Percentiles rank a stretch among this genome's conserved stretches.
Evolutionary conservation across 2,113 vertebrate genomes (phyloP).

Genomic region (Gallinago jamesoni): DNA sequence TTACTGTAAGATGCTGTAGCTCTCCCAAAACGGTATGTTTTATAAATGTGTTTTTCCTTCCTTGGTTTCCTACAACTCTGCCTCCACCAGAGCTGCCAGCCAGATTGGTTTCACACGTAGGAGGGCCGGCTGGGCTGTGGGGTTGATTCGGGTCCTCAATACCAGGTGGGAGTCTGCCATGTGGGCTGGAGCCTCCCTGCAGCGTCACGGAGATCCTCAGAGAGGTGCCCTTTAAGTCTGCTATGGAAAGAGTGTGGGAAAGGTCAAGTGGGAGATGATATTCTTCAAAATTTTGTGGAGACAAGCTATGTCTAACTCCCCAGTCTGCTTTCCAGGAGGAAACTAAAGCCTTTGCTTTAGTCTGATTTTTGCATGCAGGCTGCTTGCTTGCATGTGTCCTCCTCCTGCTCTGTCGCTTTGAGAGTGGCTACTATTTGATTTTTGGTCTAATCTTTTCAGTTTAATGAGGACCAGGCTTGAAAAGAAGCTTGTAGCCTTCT

Average conservation of each 20-base stretch:
- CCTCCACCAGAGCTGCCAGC: background rate
- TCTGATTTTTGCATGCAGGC: background rate
- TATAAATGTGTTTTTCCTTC: background rate
- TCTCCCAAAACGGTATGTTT: background rate
- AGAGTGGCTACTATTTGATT: slow-evolving; percentile 18
- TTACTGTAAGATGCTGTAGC: background rate
- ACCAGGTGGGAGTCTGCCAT: background rate
- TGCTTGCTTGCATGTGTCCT: background rate
- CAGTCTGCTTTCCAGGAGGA: background rate
- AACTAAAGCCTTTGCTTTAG: background rate
- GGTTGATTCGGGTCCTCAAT: background rate
- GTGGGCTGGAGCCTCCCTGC: background rate
- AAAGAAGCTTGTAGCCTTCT: background rate
- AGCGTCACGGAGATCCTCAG: background rate
- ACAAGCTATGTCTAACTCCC: background rate
- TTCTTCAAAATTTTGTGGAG: background rate
- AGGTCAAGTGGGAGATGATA: background rate
- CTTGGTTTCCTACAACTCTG: background rate
- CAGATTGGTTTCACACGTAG: background rate
- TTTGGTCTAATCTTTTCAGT: slow-evolving; percentile 4
- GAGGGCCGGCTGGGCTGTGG: background rate
- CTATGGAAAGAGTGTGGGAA: background rate
- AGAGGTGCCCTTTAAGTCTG: background rate
- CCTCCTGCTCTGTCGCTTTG: background rate
- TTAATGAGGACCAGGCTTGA: background rate